phyloP scores from a whole-genome alignment of 2,113 vertebrate genomes.

The Arvicanthis niloticus region DNA sequence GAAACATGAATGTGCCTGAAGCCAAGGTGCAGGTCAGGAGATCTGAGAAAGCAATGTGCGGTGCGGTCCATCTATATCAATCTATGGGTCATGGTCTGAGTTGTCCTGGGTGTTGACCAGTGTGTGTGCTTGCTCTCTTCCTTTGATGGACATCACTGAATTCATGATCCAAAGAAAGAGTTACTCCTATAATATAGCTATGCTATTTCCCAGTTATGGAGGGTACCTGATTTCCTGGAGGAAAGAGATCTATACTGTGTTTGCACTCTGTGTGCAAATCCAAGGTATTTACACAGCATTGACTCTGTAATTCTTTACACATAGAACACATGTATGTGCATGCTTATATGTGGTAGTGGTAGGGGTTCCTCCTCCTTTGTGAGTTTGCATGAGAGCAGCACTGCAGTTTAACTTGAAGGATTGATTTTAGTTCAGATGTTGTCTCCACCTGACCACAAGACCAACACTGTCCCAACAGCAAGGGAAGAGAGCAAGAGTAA shows the following conservation, averaged over 20 bases:
- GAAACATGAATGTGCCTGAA: background rate
- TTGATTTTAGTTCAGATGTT: no score
- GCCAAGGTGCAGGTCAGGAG: background rate
- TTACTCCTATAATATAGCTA: accelerated
- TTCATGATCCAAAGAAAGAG: background rate
- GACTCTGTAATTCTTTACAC: no score
- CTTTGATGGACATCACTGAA: background rate
- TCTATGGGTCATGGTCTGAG: background rate
- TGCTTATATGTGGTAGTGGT: no score
- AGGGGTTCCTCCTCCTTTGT: no score
- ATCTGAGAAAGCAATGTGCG: background rate
- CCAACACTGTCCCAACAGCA: no score
- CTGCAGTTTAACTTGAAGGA: no score
- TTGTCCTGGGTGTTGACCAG: background rate
- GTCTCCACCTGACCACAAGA: no score
- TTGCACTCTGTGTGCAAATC: background rate
- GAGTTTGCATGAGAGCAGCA: no score
- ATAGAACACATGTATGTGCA: no score
- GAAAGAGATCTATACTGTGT: background rate
- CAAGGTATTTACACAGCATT: background rate
- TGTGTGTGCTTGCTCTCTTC: no score
- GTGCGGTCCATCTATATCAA: background rate
- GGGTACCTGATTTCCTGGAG: background rate
- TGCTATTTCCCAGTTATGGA: background rate
- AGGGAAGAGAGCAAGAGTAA: no score